Conservation (phyloP, 2,888 invertebrate genomes). For the Piscicola geometra region DNA sequence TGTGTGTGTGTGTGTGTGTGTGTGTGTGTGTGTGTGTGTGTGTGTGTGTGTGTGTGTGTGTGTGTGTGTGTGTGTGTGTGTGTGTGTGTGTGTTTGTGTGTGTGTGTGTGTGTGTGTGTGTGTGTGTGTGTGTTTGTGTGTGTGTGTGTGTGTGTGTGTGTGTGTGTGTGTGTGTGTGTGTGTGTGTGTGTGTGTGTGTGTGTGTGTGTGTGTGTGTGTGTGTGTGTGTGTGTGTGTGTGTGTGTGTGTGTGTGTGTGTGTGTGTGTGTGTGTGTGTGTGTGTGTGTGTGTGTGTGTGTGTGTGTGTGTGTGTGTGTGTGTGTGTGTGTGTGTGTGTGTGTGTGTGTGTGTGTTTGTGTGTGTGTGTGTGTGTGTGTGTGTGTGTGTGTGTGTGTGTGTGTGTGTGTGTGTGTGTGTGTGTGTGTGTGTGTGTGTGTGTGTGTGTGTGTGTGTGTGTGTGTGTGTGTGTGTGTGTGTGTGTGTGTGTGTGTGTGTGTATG, state of each 20-base stretch:
- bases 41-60: no score
- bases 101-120: no score
- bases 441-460: conserved; percentile 10
- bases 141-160: conserved; percentile 10
- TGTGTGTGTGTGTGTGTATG: not conserved
- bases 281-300: not conserved
- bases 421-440: not conserved
- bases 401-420: conserved; percentile 19
- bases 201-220: conserved; percentile 18
- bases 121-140: no score
- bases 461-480: conserved; percentile 13
- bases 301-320: conserved; percentile 10
- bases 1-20: no score
- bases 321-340: conserved; percentile 13
- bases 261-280: conserved; percentile 19
- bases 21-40: no score
- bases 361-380: not conserved
- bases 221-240: not conserved
- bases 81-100: no score
- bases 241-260: not conserved
- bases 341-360: not conserved
- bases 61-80: no score
- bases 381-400: not conserved
- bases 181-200: conserved; percentile 29
- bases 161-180: conserved; percentile 15